Percentiles rank a stretch among this genome's conserved stretches.
These are phyloP conservation scores for Colistium nudipinnis DNA, from an alignment of 2,113 vertebrate species.

Conservation along the genomic window DNA sequence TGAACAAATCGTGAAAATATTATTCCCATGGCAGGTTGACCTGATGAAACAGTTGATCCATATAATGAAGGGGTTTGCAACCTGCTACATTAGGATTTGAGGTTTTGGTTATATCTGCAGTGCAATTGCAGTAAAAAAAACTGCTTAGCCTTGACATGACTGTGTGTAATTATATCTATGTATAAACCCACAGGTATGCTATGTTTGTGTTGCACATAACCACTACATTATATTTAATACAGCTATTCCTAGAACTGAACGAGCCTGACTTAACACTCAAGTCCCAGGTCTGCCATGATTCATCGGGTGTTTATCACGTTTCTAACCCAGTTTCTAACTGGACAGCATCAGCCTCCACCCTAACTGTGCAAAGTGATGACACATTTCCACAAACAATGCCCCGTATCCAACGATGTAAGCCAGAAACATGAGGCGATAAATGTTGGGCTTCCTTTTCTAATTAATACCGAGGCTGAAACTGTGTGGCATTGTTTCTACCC, in stretches of 20 bases:
- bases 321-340: slow-evolving; percentile 15
- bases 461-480: slow-evolving; percentile 45
- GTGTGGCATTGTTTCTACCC: slow-evolving; percentile 54
- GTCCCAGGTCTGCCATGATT: slow-evolving; percentile 28
- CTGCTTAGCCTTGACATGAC: slow-evolving; percentile 35
- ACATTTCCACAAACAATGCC: slow-evolving; percentile 44
- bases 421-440: slow-evolving; percentile 43
- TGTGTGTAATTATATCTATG: slow-evolving; percentile 62
- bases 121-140: slow-evolving; percentile 41
- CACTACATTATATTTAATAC: slow-evolving; percentile 16
- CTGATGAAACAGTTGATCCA: slow-evolving; percentile 45
- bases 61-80: slow-evolving; percentile 60
- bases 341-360: slow-evolving; percentile 20
- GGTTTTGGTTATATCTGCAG: slow-evolving; percentile 50
- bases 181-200: slow-evolving; percentile 51
- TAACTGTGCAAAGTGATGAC: slow-evolving; percentile 3
- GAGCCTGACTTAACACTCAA: slow-evolving; percentile 15
- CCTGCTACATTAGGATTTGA: slow-evolving; percentile 50
- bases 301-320: slow-evolving; percentile 13
- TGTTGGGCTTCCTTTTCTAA: slow-evolving; percentile 65
- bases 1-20: slow-evolving; percentile 64
- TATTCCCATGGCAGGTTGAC: slow-evolving; percentile 39
- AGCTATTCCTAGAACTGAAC: slow-evolving; percentile 38
- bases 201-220: slow-evolving; percentile 53
- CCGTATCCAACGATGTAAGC: slow-evolving; percentile 33